Conservation (phyloP, 2,797 vertebrate genomes). For the Cottoperca gobio region DNA sequence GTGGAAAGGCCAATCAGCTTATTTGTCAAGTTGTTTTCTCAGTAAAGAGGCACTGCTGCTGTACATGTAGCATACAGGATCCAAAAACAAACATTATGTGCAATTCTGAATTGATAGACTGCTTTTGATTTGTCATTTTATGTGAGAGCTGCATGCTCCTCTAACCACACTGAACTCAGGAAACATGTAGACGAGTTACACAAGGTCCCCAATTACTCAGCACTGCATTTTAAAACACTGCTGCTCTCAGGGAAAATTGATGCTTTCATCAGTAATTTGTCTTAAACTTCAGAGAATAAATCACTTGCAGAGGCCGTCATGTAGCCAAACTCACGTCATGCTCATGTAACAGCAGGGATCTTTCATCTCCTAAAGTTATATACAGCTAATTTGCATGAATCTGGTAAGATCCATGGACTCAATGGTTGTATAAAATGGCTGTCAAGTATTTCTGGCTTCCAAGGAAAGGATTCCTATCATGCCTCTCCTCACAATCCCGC, state of each 20-base stretch:
- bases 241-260: slow-evolving; percentile 20
- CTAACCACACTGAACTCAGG: slow-evolving; percentile 38
- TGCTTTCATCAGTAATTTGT: slow-evolving; percentile 37
- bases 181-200: slow-evolving; percentile 46
- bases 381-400: slow-evolving; percentile 21
- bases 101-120: slow-evolving; percentile 45
- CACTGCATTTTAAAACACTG: slow-evolving; percentile 20
- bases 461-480: slow-evolving; percentile 66
- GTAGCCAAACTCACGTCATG: not conserved
- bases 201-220: slow-evolving; percentile 48
- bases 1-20: slow-evolving; percentile 46
- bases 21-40: slow-evolving; percentile 55
- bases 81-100: slow-evolving; percentile 57
- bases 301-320: slow-evolving; percentile 17
- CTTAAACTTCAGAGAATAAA: slow-evolving; percentile 28
- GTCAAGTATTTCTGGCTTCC: slow-evolving; percentile 26
- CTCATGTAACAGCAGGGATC: slow-evolving; percentile 24
- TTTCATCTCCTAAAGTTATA: slow-evolving; percentile 22
- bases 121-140: slow-evolving; percentile 58
- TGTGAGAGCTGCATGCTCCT: slow-evolving; percentile 31
- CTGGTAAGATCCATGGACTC: slow-evolving; percentile 36
- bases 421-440: slow-evolving; percentile 33
- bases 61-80: not conserved
- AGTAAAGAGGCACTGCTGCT: slow-evolving; percentile 51
- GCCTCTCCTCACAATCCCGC: slow-evolving; percentile 71